Base-by-base conservation (phyloP, 2,797 vertebrate species). In the Fundulus diaphanus region DNA sequence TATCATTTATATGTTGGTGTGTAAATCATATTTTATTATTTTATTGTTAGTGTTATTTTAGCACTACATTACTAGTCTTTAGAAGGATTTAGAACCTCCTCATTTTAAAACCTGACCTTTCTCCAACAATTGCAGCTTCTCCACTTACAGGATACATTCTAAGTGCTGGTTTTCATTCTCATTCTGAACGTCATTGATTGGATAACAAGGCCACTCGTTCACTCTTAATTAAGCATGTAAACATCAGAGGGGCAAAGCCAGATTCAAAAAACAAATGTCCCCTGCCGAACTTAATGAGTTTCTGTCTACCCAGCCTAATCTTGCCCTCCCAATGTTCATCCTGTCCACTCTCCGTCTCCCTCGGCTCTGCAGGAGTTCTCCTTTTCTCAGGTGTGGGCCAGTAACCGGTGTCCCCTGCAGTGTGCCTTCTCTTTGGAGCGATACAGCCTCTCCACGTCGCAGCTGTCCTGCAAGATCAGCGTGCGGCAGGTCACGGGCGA, bases 381-480 rank as follows among this genome's bases (percentile, higher is more conserved):
- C 0, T 98, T 98, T 94, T 96, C 96, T 46, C 96, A 97, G 2
- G 96, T 98, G 94, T 98, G 97, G 97, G 90, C 95, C 89, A 94
- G 96, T 87, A 95, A 96, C 93, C 93, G 93, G 91, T 93, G 93
- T 91, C 96, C 97, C 77, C 94, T 98, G 95, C 96, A 96, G 93
- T 97, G 96, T 95, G 96, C 97, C 96, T 98, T 98, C 88, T 96
- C 95, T 18, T 82, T 98, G 94, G 97, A 98, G 96, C 95, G 97
- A 86, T 97, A 96, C 93, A 96, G 94, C 73, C 95, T 95, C 35
- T 94, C 96, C 71, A 96, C 96, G 3, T 95, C 94, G 0, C 96
- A 97, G 89, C 96, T 98, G 74, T 96, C 96, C 88, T 98, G 97
- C 95, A 98, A 97, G 91, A 93, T 98, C 91, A 95, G 96, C 42